A percentile compares a stretch with the other conserved stretches of the same genome.
Conservation (phyloP, 2,113 vertebrate genomes). For the Clinocottus analis region DNA sequence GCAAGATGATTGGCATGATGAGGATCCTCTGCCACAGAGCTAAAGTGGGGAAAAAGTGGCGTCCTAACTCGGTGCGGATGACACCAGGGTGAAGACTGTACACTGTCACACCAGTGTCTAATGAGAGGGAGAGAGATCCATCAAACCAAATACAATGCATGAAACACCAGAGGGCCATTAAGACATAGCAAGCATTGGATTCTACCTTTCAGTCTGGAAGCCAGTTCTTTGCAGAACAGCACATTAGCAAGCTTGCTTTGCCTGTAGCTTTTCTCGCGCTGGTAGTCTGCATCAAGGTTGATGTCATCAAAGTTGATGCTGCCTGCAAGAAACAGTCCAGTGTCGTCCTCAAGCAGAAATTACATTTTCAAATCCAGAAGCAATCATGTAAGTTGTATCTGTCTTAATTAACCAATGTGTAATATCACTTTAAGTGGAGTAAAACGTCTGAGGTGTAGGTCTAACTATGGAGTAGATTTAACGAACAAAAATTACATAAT, state of each 20-base stretch:
- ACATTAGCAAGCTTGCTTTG: constrained; percentile 85
- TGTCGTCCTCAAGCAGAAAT: not conserved
- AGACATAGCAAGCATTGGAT: not conserved
- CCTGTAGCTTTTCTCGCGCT: constrained; percentile 62
- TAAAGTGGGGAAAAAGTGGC: constrained; percentile 60
- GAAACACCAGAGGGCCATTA: not conserved
- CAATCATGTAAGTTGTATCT: not conserved
- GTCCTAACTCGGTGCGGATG: constrained; percentile 77
- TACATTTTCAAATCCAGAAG: not conserved
- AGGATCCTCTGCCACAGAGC: constrained; percentile 68
- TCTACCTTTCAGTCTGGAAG: constrained; percentile 75
- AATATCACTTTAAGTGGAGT: not conserved
- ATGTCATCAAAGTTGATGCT: constrained; percentile 82
- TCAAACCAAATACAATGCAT: constrained; percentile 1
- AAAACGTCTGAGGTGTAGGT: not conserved
- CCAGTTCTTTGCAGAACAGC: constrained; percentile 79
- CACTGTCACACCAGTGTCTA: constrained; percentile 77
- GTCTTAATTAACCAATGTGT: not conserved
- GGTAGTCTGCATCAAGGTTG: constrained; percentile 77
- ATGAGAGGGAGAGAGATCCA: constrained; percentile 9
- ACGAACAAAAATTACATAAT: not conserved
- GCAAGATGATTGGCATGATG: not conserved
- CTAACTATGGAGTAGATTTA: not conserved
- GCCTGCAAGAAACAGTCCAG: constrained; percentile 61
- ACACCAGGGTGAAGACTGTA: constrained; percentile 84